Evolutionary conservation across 1,140 invertebrate species (phyloP), one percentile per base, ranked within the genome.

Genomic region (Acarapis woodi): DNA sequence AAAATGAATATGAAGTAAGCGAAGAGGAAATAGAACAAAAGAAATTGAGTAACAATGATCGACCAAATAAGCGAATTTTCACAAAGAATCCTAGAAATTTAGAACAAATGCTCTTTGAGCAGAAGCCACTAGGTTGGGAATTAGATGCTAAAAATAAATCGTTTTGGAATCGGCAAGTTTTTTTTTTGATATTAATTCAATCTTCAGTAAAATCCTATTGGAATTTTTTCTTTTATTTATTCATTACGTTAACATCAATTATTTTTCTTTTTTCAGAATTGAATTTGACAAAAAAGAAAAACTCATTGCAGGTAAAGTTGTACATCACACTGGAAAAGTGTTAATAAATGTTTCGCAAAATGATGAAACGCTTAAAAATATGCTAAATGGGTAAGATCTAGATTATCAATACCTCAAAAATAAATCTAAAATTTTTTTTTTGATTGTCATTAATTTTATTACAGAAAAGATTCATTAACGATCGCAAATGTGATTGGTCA

Each of bases 71-170:
- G 8, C 19, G 28, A 18, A 14, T 43, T 5, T 19, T 35, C 4
- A 44, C 43, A 31, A 19, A 41, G 10, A 44, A 44, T 39, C 43
- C 43, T 10, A 15, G 43, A 12, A 44, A 44, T 37, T 29, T 44
- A 3, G 43, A 44, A 29, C 40, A 42, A 25, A n/a, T 44, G 14
- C 22, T 29, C 2, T 21, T 42, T 4, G 36, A 35, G 23, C 10
- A 5, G 3, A 44, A 44, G 38, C 40, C 43, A 15, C 21, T 38
- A 15, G 43, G 43, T 4, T 40, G 21, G 32, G 40, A 41, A 26
- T n/a, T 44, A 18, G 43, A 44, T 26, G 9, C 6, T 18, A 12
- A 21, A 22, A 10, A 16, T 5, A 22, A 8, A 8, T 14, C 10
- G 3, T 42, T 23, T 30, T 42, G 40, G 36, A 42, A 44, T 25